phyloP scores from a whole-genome alignment of 92 coral and sea anemone species.

The Phenganax marumi region DNA sequence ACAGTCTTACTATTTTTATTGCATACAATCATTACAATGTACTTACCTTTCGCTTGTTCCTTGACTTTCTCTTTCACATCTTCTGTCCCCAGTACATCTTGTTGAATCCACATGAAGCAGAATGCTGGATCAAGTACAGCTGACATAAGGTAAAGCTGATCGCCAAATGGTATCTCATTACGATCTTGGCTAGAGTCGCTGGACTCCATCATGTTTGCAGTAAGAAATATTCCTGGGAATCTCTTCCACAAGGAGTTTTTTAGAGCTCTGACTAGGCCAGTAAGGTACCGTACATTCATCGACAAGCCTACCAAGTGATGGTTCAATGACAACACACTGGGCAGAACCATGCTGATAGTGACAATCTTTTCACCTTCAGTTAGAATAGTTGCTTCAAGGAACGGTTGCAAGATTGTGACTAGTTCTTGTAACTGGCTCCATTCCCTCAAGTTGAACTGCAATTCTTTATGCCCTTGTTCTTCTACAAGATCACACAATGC shows the following conservation, averaged over 20 bases:
- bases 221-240: background rate
- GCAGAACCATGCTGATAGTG: background rate
- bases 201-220: background rate
- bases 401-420: background rate
- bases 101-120: no score
- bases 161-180: no score
- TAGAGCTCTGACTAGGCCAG: background rate
- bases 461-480: background rate
- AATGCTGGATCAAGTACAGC: no score
- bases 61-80: no score
- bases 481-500: background rate
- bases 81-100: no score
- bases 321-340: background rate
- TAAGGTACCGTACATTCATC: background rate
- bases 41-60: no score
- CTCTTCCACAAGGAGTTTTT: background rate
- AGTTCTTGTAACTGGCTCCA: background rate
- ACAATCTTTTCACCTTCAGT: background rate
- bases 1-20: no score
- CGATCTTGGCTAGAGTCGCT: no score
- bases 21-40: no score
- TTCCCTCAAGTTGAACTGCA: background rate
- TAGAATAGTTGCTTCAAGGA: background rate
- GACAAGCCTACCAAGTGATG: background rate
- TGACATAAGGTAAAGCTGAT: no score